Conservation (phyloP, 2,797 vertebrate genomes). For the Cuculus canorus region DNA sequence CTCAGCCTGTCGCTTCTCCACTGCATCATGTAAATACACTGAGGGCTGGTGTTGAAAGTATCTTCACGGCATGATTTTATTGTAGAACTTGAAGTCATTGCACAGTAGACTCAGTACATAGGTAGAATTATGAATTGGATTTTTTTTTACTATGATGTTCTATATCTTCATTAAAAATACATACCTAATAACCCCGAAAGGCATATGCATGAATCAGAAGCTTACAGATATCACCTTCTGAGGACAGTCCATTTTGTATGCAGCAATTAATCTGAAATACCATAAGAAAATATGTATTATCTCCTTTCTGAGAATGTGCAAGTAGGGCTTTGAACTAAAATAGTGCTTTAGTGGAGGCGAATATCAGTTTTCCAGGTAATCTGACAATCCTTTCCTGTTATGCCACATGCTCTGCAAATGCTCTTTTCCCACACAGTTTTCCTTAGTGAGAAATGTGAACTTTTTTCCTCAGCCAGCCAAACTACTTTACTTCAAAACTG, state of each 20-base stretch:
- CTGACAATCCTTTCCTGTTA: slow-evolving; percentile 34
- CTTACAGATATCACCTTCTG: background rate
- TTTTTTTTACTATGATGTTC: background rate
- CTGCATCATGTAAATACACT: background rate
- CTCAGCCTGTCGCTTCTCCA: background rate
- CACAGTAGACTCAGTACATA: rapidly evolving
- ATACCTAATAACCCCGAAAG: background rate
- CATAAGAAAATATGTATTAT: slow-evolving; percentile 29
- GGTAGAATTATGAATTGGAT: background rate
- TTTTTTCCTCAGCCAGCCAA: background rate
- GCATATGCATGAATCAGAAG: slow-evolving; percentile 10
- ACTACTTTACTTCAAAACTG: background rate
- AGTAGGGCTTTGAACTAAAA: slow-evolving; percentile 40
- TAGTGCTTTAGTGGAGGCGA: slow-evolving; percentile 28
- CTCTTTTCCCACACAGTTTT: background rate
- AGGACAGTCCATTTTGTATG: background rate
- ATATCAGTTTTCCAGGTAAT: slow-evolving; percentile 49
- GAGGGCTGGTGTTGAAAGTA: background rate
- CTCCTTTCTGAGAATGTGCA: slow-evolving; percentile 6
- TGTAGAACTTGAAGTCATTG: background rate
- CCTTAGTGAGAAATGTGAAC: background rate
- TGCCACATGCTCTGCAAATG: background rate
- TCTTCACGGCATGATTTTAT: background rate
- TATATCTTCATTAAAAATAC: slow-evolving; percentile 7
- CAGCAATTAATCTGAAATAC: slow-evolving; percentile 27